Evolutionary conservation across 2,888 invertebrate species (phyloP), one percentile per base, ranked within the genome.

Genomic region (Papilio demoleus): DNA sequence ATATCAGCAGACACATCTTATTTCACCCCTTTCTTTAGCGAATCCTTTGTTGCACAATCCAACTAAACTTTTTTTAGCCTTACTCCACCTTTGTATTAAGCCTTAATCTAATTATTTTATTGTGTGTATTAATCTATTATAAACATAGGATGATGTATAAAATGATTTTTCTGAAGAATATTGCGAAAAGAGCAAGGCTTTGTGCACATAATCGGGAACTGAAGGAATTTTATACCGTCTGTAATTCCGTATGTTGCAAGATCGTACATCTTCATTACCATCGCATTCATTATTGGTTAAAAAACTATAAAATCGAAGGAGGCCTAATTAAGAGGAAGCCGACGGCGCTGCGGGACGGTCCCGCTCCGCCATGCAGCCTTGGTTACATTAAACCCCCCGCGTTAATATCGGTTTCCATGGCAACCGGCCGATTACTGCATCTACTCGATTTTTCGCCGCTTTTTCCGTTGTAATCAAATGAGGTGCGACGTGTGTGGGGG

Each of bases 401-500:
- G 88, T 91, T 90, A 92, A 92, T 91, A 92, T 91, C 81, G 88
- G 92, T 91, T 82, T 88, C 80, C 79, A 91, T 91, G 85, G 87
- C 77, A 76, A 92, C 92, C 81, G 81, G 81, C 81, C 91, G 91
- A 92, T 92, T 90, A 90, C 91, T 91, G 91, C 92, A 91, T 90
- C 88, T 87, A 88, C 89, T 87, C 91, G 90, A 92, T 92, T 92
- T 92, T 92, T 92, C 92, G 90, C 82, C 88, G 90, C 90, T 92
- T 92, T 92, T 92, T 92, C 90, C 89, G 90, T 89, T 90, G 92
- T 92, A 92, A 92, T 92, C 90, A 92, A 92, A 92, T 92, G 92
- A 92, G 92, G 91, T 90, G 91, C 88, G 84, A 81, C 83, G 82
- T 81, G 88, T 84, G 87, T 85, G n/a, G 88, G 82, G 83, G 74